phyloP scores from a whole-genome alignment of 2,888 invertebrate genomes.

The Macrostomum cliftonense region DNA sequence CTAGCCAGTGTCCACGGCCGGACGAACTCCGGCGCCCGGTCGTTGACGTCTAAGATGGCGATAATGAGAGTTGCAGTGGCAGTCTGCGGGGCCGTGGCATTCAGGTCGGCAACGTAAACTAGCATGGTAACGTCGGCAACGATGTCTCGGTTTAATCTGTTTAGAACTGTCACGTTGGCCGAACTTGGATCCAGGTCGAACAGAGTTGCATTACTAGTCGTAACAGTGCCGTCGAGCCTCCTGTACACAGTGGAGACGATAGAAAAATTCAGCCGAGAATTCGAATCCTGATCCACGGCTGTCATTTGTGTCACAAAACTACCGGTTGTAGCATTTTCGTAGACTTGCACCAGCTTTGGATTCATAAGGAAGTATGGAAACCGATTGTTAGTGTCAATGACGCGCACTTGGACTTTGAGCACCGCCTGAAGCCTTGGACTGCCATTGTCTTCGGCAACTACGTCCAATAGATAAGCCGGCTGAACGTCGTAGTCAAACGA shows the following conservation, averaged over 20 bases:
- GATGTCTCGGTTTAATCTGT: constrained; percentile 50
- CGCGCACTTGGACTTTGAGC: constrained; percentile 55
- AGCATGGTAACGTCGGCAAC: constrained; percentile 22
- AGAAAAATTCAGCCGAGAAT: constrained; percentile 49
- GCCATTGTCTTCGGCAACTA: constrained; percentile 37
- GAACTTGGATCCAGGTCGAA: neutral
- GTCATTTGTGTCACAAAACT: constrained; percentile 52
- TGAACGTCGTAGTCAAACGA: constrained; percentile 58
- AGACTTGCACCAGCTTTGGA: constrained; percentile 52
- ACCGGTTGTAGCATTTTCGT: constrained; percentile 47
- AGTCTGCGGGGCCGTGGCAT: constrained; percentile 55
- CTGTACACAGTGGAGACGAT: constrained; percentile 4
- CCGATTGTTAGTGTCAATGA: constrained; percentile 71
- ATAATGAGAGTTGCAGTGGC: constrained; percentile 51
- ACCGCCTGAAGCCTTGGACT: constrained; percentile 62
- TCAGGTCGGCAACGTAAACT: constrained; percentile 60
- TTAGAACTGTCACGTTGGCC: constrained; percentile 35
- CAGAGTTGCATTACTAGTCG: constrained; percentile 2
- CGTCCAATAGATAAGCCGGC: constrained; percentile 17
- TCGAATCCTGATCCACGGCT: constrained; percentile 61
- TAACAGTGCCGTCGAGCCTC: constrained; percentile 5
- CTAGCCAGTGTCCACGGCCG: constrained; percentile 52
- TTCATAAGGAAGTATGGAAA: constrained; percentile 59
- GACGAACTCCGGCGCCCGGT: constrained; percentile 44
- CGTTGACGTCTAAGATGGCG: constrained; percentile 42